Evolutionary conservation across 2,888 invertebrate genomes (phyloP).

Genomic region (Laspeyria flexula): DNA sequence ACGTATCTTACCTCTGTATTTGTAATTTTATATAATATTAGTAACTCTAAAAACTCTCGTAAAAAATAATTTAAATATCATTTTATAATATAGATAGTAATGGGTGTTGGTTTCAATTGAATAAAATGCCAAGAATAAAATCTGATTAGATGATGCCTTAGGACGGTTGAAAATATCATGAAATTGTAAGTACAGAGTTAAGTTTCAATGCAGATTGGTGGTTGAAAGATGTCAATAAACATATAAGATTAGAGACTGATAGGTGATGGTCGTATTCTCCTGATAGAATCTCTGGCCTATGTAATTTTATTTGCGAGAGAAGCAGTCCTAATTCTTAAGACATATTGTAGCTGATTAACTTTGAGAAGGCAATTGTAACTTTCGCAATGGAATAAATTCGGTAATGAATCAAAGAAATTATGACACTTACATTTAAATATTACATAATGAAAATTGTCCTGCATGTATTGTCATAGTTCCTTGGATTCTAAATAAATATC

Average conservation of each 20-base stretch:
- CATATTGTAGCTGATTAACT: not conserved
- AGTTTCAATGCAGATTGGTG: slow-evolving; percentile 19
- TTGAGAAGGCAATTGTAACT: slow-evolving; percentile 9
- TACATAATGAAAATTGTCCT: too few species aligned
- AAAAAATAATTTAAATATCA: too few species aligned
- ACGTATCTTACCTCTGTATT: slow-evolving; percentile 37
- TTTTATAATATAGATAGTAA: too few species aligned
- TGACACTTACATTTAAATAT: slow-evolving; percentile 15
- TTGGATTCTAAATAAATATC: slow-evolving; percentile 30
- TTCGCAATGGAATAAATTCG: slow-evolving; percentile 22
- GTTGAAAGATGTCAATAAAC: slow-evolving; percentile 27
- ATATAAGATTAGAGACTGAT: slow-evolving; percentile 44
- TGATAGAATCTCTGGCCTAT: slow-evolving; percentile 22
- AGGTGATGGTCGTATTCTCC: slow-evolving; percentile 35
- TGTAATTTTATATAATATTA: slow-evolving; percentile 28
- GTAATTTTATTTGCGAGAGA: slow-evolving; percentile 18
- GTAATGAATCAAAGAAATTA: slow-evolving; percentile 26
- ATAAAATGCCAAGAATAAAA: not conserved
- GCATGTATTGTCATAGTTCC: slow-evolving; percentile 35
- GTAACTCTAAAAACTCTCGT: too few species aligned
- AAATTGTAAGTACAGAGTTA: slow-evolving; percentile 44
- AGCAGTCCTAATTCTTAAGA: slow-evolving; percentile 5
- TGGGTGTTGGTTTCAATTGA: not conserved
- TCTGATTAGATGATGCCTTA: not conserved
- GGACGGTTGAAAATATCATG: not conserved